phyloP scores from a whole-genome alignment of 2,888 invertebrate genomes.

The Hirtodrosophila cameraria region DNA sequence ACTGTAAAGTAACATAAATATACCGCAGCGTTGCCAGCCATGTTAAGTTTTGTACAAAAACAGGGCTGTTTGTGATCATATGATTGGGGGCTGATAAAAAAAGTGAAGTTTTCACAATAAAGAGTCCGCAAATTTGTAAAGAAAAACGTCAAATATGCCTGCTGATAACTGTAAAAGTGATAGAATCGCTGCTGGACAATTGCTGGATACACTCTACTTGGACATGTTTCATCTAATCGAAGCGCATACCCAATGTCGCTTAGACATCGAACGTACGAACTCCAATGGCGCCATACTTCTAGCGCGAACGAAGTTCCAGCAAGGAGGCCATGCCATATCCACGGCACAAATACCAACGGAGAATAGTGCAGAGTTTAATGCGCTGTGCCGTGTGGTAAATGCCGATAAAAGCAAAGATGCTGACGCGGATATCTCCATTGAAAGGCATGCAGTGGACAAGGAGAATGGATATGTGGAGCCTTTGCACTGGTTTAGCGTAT shows the following conservation, averaged over 20 bases:
- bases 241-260: slow-evolving; percentile 88
- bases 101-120: slow-evolving; percentile 21
- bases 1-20: slow-evolving; percentile 12
- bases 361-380: slow-evolving; percentile 85
- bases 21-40: slow-evolving; percentile 19
- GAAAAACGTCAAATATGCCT: no score
- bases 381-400: slow-evolving; percentile 83
- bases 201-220: slow-evolving; percentile 89
- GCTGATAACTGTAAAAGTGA: slow-evolving; percentile 13
- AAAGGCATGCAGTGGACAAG: slow-evolving; percentile 82
- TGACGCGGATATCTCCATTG: slow-evolving; percentile 82
- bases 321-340: slow-evolving; percentile 90
- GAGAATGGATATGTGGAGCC: slow-evolving; percentile 86
- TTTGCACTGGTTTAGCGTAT: slow-evolving; percentile 93
- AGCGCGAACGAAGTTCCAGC: slow-evolving; percentile 91
- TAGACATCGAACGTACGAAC: slow-evolving; percentile 89
- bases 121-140: background rate
- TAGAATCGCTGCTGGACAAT: slow-evolving; percentile 77
- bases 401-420: no score
- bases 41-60: background rate
- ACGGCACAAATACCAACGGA: slow-evolving; percentile 88
- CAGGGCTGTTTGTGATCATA: slow-evolving; percentile 47
- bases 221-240: slow-evolving; percentile 90
- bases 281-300: slow-evolving; percentile 87
- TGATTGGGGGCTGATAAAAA: slow-evolving; percentile 28